Percentiles rank a stretch among this genome's conserved stretches.
These are phyloP conservation scores for Creontiades dilutus DNA, from an alignment of 2,888 invertebrate genomes.

Conservation along the genomic window DNA sequence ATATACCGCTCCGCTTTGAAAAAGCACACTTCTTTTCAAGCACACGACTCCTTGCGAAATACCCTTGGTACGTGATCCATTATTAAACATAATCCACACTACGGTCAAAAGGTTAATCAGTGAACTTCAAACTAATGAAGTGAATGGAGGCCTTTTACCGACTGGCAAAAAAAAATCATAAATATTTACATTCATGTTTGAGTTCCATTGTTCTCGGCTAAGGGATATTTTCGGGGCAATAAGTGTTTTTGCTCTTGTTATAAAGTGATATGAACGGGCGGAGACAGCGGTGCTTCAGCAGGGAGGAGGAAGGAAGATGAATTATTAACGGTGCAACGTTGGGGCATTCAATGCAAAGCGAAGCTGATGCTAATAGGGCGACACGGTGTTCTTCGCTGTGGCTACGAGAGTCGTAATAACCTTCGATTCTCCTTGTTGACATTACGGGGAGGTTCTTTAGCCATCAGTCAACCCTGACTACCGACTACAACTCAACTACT, in stretches of 20 bases:
- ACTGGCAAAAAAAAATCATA: neutral
- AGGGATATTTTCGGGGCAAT: neutral
- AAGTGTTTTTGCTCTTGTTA: neutral
- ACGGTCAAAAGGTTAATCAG: neutral
- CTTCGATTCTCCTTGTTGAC: neutral
- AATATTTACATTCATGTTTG: neutral
- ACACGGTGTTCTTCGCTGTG: neutral
- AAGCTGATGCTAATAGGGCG: constrained; percentile 35
- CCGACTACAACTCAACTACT: neutral
- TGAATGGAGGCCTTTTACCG: neutral
- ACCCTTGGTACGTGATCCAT: neutral
- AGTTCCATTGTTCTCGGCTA: neutral
- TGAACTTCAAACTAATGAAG: constrained; percentile 16
- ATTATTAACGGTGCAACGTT: constrained; percentile 16
- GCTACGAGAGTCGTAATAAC: constrained; percentile 22
- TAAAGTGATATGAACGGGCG: neutral
- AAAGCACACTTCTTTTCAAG: neutral
- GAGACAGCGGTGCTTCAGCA: neutral
- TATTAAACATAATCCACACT: constrained; percentile 31
- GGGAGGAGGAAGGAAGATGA: constrained; percentile 24
- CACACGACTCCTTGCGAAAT: constrained; percentile 15
- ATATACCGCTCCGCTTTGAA: neutral
- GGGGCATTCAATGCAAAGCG: constrained; percentile 31
- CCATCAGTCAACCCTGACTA: neutral
- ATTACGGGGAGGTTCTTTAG: neutral